A percentile compares a stretch with the other conserved stretches of the same genome.
Conservation (phyloP, 2,797 vertebrate genomes). For the Amphiprion clarkii region DNA sequence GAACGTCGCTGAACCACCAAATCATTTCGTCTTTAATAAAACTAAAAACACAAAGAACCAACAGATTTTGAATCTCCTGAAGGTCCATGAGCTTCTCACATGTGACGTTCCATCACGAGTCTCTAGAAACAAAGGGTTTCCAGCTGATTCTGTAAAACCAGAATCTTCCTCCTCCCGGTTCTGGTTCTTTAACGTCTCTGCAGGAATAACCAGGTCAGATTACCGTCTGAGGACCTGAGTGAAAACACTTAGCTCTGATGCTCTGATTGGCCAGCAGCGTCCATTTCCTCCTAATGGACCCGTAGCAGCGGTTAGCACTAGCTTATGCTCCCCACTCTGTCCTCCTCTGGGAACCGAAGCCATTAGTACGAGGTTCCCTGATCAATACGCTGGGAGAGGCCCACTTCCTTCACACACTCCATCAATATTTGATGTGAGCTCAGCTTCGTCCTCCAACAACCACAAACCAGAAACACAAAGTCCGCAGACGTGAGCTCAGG, state of each 20-base stretch:
- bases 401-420: constrained; percentile 47
- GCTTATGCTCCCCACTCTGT: constrained; percentile 35
- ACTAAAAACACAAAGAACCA: too few species aligned
- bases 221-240: constrained; percentile 57
- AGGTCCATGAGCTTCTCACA: too few species aligned
- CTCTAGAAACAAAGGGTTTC: too few species aligned
- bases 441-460: not conserved
- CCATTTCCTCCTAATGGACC: constrained; percentile 78
- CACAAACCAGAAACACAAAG: not conserved
- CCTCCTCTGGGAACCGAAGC: constrained; percentile 52
- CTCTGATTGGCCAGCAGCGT: constrained; percentile 48
- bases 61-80: too few species aligned
- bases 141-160: too few species aligned
- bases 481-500: too few species aligned
- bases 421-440: constrained; percentile 57
- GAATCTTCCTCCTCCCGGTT: too few species aligned
- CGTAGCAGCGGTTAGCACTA: constrained; percentile 29
- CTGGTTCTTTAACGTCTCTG: too few species aligned
- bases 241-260: constrained; percentile 49
- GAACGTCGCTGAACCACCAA: too few species aligned
- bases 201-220: constrained; percentile 44
- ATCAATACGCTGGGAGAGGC: constrained; percentile 44
- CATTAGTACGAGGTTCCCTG: constrained; percentile 57
- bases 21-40: too few species aligned
- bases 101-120: too few species aligned